Percentiles rank a stretch among this genome's conserved stretches.
phyloP scores from a whole-genome alignment of 2,797 vertebrate genomes.

The Myotis vivesi region DNA sequence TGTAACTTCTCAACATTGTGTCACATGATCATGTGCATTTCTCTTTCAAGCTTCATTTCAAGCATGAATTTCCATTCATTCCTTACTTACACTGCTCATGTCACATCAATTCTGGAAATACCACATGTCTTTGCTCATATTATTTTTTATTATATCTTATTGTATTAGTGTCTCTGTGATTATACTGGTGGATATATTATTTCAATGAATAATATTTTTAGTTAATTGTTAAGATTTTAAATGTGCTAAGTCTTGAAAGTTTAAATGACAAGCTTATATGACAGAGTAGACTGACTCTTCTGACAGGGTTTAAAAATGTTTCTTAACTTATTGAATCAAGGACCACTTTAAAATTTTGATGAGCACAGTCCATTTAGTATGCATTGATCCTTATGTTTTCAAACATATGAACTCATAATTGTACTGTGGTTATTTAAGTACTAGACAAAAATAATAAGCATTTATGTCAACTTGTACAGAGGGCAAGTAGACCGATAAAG shows the following conservation, averaged over 20 bases:
- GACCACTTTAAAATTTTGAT: conserved; percentile 14
- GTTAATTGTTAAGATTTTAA: conserved; percentile 22
- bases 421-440: not conserved
- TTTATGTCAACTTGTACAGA: not conserved
- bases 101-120: not conserved
- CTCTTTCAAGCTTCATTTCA: not conserved
- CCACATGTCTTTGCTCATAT: not conserved
- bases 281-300: not conserved
- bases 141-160: not conserved
- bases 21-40: not conserved
- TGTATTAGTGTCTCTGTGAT: not conserved
- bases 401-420: not conserved
- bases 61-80: not conserved
- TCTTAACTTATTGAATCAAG: conserved; percentile 5
- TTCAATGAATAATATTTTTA: conserved; percentile 1
- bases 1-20: not conserved
- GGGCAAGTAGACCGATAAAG: not conserved
- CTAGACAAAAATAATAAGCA: not conserved
- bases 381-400: not conserved
- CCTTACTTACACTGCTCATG: not conserved
- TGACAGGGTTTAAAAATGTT: not conserved
- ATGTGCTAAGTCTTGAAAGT: not conserved
- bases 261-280: not conserved
- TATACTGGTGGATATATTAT: not conserved
- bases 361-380: not conserved